Evolutionary conservation across 1,140 invertebrate species (phyloP).

Genomic region (Hylaeus volcanicus): DNA sequence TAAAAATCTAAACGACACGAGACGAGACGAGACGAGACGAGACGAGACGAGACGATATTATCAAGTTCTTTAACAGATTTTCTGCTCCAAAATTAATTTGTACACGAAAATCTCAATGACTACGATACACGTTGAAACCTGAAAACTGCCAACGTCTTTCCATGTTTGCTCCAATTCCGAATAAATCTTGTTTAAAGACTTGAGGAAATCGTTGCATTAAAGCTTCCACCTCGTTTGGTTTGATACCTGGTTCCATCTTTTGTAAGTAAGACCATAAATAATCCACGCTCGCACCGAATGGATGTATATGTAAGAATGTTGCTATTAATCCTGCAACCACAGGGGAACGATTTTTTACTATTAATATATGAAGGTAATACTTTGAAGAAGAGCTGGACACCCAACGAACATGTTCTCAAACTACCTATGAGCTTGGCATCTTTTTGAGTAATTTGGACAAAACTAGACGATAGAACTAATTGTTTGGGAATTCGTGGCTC

Average conservation of each 20-base stretch:
- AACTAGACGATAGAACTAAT: constrained; percentile 63
- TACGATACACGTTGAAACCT: constrained; percentile 81
- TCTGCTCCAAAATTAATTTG: constrained; percentile 5
- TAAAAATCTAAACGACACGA: constrained; percentile 3
- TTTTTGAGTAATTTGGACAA: constrained; percentile 77
- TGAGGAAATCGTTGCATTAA: constrained; percentile 88
- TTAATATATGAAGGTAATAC: no score
- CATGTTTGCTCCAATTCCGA: constrained; percentile 88
- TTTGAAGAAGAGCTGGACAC: background rate
- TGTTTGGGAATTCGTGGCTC: constrained; percentile 76
- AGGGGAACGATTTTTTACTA: background rate
- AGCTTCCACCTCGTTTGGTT: constrained; percentile 87
- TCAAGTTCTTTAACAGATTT: constrained; percentile 8
- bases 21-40: background rate
- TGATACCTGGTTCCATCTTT: constrained; percentile 85
- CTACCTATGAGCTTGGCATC: constrained; percentile 86
- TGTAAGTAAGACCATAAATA: constrained; percentile 92
- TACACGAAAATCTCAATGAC: constrained; percentile 60
- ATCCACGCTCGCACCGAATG: constrained; percentile 91
- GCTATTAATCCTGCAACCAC: constrained; percentile 85
- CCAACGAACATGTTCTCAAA: background rate
- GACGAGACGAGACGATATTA: constrained; percentile 15
- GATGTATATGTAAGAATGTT: constrained; percentile 93
- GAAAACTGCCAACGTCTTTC: constrained; percentile 90
- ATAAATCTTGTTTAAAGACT: constrained; percentile 88